Evolutionary conservation across 2,888 invertebrate species (phyloP), one percentile per base, ranked within the genome.

Genomic region (Drosophila rubida): DNA sequence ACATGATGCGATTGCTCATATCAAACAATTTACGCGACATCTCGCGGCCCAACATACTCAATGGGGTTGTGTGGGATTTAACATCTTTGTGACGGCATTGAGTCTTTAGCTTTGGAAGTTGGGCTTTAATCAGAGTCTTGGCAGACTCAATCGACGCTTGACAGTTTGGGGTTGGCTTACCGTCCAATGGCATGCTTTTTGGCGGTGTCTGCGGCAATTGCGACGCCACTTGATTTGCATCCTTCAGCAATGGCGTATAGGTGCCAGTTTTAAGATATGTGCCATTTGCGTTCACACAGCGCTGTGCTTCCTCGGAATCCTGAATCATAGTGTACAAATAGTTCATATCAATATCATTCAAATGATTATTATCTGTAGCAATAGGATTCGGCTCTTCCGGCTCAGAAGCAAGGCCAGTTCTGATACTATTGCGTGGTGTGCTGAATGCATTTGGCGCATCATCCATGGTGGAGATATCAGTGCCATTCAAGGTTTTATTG

Each of bases 211-310:
- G 14, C 7, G 42, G 30, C 1, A 44, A 9, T 6, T 58, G 63
- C 1, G 69, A 59, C 9, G 11, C n/a, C n/a, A 64, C 4, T 7
- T 30, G 53, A 13, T 69, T 45, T 0, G 32, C 50, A 27, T 90
- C 88, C 55, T 89, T 90, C 55, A 88, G 86, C 6, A 91, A 83
- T 0, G 92, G 92, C 64, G 90, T 90, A 69, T 92, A 92, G 13
- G 91, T 90, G 39, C 92, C 92, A 1, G 92, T 91, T 39, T 91
- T 91, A 7, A 92, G 80, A 49, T 92, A 92, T 0, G 91, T 90
- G 0, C 92, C 92, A 78, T 90, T 91, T 0, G 86, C 88, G 44
- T 82, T 78, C 2, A 80, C 84, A 39, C 67, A 84, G 69, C 91
- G 88, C 44, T 92, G 92, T 16, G 88, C 90, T 27, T 89, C 89